Conservation (phyloP, 1,140 invertebrate species). For the Drosophila sp. region DNA sequence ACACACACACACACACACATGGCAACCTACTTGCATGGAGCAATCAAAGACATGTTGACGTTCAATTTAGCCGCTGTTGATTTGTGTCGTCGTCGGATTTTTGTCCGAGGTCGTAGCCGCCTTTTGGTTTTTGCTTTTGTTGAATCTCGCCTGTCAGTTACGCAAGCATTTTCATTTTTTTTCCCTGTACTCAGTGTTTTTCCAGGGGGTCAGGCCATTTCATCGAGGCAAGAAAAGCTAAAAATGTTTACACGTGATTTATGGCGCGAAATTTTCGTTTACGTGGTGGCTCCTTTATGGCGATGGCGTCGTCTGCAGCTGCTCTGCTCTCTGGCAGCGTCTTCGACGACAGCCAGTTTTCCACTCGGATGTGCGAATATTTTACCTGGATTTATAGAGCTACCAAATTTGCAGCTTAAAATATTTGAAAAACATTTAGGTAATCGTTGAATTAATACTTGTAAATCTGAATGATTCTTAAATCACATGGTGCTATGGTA, state of each 20-base stretch:
- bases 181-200: slow-evolving; percentile 18
- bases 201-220: slow-evolving; percentile 33
- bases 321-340: neutral
- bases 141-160: slow-evolving; percentile 60
- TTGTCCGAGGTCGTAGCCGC: slow-evolving; percentile 29
- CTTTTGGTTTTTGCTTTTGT: slow-evolving; percentile 29
- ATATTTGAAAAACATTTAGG: neutral
- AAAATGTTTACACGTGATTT: slow-evolving; percentile 74
- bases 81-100: slow-evolving; percentile 72
- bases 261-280: slow-evolving; percentile 77
- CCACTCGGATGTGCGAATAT: neutral
- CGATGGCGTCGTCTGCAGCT: slow-evolving; percentile 32
- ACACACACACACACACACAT: slow-evolving; percentile 14
- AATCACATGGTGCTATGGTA: too few relatives aligned
- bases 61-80: slow-evolving; percentile 77
- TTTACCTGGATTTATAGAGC: neutral
- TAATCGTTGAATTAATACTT: neutral
- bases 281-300: slow-evolving; percentile 48
- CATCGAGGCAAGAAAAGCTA: slow-evolving; percentile 44
- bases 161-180: slow-evolving; percentile 60
- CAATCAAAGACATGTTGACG: slow-evolving; percentile 80
- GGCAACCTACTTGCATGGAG: slow-evolving; percentile 44
- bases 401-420: neutral
- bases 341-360: slow-evolving; percentile 1
- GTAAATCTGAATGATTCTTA: too few relatives aligned